Evolutionary conservation across 2,113 vertebrate species (phyloP).

Genomic region (Electrona antarctica): DNA sequence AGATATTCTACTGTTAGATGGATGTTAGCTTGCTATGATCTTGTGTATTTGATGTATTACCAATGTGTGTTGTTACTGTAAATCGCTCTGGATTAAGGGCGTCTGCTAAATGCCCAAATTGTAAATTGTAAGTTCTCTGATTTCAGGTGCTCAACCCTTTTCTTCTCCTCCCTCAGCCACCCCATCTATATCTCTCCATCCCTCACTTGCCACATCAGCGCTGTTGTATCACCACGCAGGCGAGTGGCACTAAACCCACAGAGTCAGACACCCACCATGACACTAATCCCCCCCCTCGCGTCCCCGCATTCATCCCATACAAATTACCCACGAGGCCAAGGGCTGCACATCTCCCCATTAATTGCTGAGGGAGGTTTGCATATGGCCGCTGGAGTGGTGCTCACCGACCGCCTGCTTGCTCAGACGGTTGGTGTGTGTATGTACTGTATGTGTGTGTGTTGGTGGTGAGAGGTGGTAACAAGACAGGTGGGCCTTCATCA

Average conservation of each 20-base stretch:
- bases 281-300: not conserved
- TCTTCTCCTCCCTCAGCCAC: conserved; percentile 27
- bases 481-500: conserved; percentile 84
- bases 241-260: conserved; percentile 56
- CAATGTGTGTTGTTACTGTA: too few relatives aligned
- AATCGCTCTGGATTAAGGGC: too few relatives aligned
- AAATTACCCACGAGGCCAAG: conserved; percentile 77
- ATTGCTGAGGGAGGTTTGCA: conserved; percentile 80
- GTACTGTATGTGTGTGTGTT: conserved; percentile 36
- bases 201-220: conserved; percentile 20
- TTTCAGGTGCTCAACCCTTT: too few relatives aligned
- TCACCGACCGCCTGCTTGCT: conserved; percentile 70
- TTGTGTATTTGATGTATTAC: too few relatives aligned
- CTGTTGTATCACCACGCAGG: conserved; percentile 39
- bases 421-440: conserved; percentile 29
- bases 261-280: conserved; percentile 55
- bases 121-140: too few relatives aligned
- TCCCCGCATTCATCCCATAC: conserved; percentile 51
- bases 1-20: too few relatives aligned
- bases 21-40: too few relatives aligned
- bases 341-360: conserved; percentile 75
- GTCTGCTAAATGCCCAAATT: too few relatives aligned
- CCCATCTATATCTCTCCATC: not conserved
- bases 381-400: conserved; percentile 76
- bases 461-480: conserved; percentile 48